Evolutionary conservation across 1,140 invertebrate species (phyloP).

Genomic region (Ctenoplectra terminalis): DNA sequence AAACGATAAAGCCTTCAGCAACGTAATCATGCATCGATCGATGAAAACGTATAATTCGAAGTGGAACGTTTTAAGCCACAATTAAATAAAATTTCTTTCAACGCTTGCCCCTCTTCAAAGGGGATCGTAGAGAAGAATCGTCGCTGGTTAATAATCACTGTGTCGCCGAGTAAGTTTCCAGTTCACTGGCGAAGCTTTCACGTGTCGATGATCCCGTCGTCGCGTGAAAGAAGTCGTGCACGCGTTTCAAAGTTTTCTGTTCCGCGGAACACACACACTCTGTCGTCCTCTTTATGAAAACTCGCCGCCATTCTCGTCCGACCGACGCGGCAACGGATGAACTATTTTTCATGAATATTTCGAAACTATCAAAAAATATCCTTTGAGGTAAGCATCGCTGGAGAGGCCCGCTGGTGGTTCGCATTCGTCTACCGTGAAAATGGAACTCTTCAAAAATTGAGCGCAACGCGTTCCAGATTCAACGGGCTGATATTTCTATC

Average conservation of each 20-base stretch:
- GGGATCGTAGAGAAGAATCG: neutral
- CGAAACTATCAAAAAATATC: slow-evolving; percentile 29
- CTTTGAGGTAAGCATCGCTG: slow-evolving; percentile 34
- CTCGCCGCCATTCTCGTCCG: neutral
- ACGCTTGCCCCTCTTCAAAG: neutral
- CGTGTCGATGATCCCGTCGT: neutral
- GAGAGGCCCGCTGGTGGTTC: slow-evolving; percentile 14
- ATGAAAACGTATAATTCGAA: too few species aligned
- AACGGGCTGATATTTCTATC: slow-evolving; percentile 10
- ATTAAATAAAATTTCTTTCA: neutral
- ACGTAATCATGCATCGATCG: neutral
- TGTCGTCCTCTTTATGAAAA: slow-evolving; percentile 6
- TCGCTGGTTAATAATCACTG: neutral
- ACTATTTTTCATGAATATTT: slow-evolving; percentile 37
- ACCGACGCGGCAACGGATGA: neutral
- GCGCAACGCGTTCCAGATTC: slow-evolving; percentile 27
- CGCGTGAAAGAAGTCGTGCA: neutral
- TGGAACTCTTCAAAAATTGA: slow-evolving; percentile 40
- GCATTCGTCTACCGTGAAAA: slow-evolving; percentile 14
- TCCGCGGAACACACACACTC: neutral
- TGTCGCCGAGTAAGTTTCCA: neutral
- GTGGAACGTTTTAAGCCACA: too few species aligned
- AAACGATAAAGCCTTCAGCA: too few species aligned
- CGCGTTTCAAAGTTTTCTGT: slow-evolving; percentile 26
- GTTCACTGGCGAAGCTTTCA: neutral